Evolutionary conservation across 35 echinoderm and acorn worm genomes (phyloP), one percentile per base, ranked within the genome.

Genomic region (Lytechinus variegatus): DNA sequence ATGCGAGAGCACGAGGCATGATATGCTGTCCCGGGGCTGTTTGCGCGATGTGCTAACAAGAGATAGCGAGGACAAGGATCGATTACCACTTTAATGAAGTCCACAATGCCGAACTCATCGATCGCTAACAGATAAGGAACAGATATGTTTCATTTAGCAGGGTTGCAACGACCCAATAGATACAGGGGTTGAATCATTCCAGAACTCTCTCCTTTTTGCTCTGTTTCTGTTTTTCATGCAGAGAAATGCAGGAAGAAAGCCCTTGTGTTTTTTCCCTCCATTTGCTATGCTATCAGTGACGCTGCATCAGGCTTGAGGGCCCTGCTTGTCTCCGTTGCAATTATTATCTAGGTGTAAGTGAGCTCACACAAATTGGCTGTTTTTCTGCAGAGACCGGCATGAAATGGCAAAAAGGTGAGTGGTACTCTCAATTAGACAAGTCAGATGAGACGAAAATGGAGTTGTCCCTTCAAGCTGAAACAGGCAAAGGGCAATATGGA

Each of bases 51-150:
- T 79, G 66, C 66, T 79, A 79, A 79, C 66, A 79, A 79, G 66
- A 79, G 66, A 79, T n/a, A 79, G 66, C n/a, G 66, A 79, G 66
- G 66, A 79, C 66, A 79, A 79, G 66, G 66, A 79, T 79, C 66
- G 66, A 79, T 79, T 79, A 79, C 66, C 66, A 79, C 66, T 79
- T 79, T 79, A 79, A 79, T 79, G 66, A 79, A 79, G 66, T 79
- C 66, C 66, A 79, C 66, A 79, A 79, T 79, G 66, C 66, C 66
- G 66, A 79, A 24, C 66, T 79, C 66, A 79, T 79, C 66, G 66
- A 79, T 79, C 66, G 66, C 66, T 79, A 79, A 79, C 66, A 79
- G 66, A 79, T 79, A 79, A 79, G 66, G 66, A 79, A 79, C 66
- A 79, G 66, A 79, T 79, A 79, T 79, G 66, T 79, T 79, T 79